A percentile compares a stretch with the other conserved stretches of the same genome.
These are phyloP conservation scores for Cheilosia grossa DNA, from an alignment of 2,888 invertebrate species.

Conservation along the genomic window DNA sequence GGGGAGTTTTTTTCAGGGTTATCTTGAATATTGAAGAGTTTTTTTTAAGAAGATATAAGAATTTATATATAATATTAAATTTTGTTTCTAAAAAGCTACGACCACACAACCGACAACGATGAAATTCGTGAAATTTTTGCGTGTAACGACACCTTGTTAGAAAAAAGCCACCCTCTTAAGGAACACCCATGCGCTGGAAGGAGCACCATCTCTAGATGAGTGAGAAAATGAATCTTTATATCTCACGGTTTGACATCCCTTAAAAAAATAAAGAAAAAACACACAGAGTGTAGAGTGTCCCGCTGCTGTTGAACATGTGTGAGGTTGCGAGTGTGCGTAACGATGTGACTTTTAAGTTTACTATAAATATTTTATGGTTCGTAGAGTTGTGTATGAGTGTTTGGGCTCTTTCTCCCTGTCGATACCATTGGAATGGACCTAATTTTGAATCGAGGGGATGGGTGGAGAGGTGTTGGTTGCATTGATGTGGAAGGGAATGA, in stretches of 20 bases:
- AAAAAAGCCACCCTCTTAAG: slow-evolving; percentile 69
- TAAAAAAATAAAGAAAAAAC: slow-evolving; percentile 15
- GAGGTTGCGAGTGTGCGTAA: slow-evolving; percentile 46
- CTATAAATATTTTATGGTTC: slow-evolving; percentile 75
- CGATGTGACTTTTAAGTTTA: slow-evolving; percentile 70
- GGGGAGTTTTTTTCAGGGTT: slow-evolving; percentile 1
- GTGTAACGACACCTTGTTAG: slow-evolving; percentile 60
- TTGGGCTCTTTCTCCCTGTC: slow-evolving; percentile 36
- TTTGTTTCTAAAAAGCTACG: slow-evolving; percentile 78
- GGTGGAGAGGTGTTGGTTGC: slow-evolving; percentile 68
- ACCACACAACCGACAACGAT: slow-evolving; percentile 82
- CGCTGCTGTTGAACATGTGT: slow-evolving; percentile 52
- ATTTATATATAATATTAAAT: slow-evolving; percentile 66
- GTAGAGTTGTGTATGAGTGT: slow-evolving; percentile 65
- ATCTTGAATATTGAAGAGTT: slow-evolving; percentile 5
- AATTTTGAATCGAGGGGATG: slow-evolving; percentile 62
- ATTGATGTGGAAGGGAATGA: slow-evolving; percentile 72
- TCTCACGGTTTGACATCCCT: slow-evolving; percentile 55
- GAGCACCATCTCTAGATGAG: slow-evolving; percentile 40
- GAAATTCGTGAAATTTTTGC: slow-evolving; percentile 82
- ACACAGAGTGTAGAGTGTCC: slow-evolving; percentile 2
- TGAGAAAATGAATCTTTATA: slow-evolving; percentile 69
- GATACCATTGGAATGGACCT: slow-evolving; percentile 74
- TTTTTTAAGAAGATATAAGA: slow-evolving; percentile 47
- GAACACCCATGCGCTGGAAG: slow-evolving; percentile 74